Evolutionary conservation across 2,113 vertebrate genomes (phyloP).

Genomic region (Tyto alba): DNA sequence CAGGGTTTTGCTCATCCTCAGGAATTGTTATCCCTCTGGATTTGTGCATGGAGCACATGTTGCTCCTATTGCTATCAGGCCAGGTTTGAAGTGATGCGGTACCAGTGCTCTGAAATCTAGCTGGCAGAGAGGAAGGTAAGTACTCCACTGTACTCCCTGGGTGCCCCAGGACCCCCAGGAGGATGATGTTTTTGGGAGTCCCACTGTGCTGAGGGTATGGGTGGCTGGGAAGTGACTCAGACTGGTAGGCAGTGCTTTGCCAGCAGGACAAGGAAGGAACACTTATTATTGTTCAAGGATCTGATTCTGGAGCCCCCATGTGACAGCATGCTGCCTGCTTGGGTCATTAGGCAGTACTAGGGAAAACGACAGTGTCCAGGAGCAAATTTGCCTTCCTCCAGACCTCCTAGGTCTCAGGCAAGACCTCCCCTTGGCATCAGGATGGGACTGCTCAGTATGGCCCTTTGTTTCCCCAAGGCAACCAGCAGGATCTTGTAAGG

Average conservation of each 20-base stretch:
- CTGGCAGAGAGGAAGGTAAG: background rate
- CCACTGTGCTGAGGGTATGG: background rate
- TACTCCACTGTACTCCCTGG: fast-evolving
- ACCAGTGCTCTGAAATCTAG: background rate
- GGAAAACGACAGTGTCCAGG: background rate
- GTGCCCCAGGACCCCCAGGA: background rate
- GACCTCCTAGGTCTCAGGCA: background rate
- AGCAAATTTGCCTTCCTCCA: background rate
- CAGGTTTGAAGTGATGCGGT: background rate
- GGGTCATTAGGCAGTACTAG: background rate
- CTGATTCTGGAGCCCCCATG: background rate
- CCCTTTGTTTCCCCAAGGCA: background rate
- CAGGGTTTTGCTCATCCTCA: background rate
- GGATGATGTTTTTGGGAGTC: background rate
- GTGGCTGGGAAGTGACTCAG: background rate
- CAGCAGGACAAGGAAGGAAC: background rate
- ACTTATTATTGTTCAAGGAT: background rate
- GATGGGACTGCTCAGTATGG: background rate
- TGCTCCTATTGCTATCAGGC: background rate
- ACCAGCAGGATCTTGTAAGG: background rate
- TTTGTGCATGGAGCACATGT: background rate
- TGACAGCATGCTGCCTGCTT: background rate
- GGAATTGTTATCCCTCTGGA: background rate
- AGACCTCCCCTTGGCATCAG: background rate
- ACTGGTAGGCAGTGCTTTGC: background rate